Evolutionary conservation across 2,113 vertebrate species (phyloP), one percentile per base, ranked within the genome.

Genomic region (Macquaria australasica): DNA sequence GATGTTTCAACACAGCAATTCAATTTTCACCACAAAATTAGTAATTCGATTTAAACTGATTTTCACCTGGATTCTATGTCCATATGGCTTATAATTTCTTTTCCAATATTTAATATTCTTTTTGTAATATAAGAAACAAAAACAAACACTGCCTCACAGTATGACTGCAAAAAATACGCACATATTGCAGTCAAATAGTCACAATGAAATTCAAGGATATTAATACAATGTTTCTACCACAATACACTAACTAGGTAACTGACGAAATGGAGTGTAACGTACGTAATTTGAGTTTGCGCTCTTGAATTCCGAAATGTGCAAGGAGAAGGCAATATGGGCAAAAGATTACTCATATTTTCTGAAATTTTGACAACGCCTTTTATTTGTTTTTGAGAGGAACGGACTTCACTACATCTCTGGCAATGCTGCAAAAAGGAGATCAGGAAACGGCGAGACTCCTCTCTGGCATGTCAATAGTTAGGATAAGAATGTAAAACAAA

Each of bases 401-500:
- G 21, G 75, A 55, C 63, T 78, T 15, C 6, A 31, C 20, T 20
- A 55, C 66, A 31, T 53, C 39, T 79, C 64, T 59, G 39, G 23
- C 21, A 34, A 34, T 5, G 1, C 25, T 50, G 10, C 20, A 31
- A 23, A 53, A 80, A 41, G 21, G 4, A 74, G n/a, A 20, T 28
- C 9, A 58, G 58, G 68, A 83, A 70, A 70, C 51, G 3, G 8
- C 8, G 10, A 48, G 10, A 15, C 68, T 78, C 67, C 21, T 66
- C 28, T 74, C 58, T 16, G 67, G 66, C 63, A 11, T 28, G 43
- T 60, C 63, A 48, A 67, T 18, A 78, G 3, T 5, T 20, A 15
- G 31, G 23, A 20, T 34, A 73, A 60, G 41, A 76, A 73, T 48
- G 37, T 45, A 58, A 72, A 66, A 72, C 60, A 56, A 25, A 21